Conservation (phyloP, 2,888 invertebrate genomes). For the Pecten maximus region DNA sequence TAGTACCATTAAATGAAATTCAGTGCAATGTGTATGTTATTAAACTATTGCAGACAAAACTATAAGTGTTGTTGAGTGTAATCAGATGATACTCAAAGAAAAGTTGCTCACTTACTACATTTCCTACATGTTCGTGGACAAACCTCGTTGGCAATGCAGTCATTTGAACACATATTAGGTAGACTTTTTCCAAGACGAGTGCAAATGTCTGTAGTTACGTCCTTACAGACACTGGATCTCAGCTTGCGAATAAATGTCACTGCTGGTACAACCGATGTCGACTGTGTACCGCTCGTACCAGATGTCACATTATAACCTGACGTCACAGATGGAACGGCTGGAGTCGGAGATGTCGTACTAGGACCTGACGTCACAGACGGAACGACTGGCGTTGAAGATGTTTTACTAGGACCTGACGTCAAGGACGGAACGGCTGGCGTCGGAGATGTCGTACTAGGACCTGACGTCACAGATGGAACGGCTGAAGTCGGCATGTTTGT, state of each 20-base stretch:
- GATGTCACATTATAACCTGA: background rate
- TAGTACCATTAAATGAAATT: too few relatives aligned
- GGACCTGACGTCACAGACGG: background rate
- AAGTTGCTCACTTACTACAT: background rate
- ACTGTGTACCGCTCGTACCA: too few relatives aligned
- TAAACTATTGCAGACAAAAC: too few relatives aligned
- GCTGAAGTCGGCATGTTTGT: background rate
- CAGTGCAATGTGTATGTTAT: too few relatives aligned
- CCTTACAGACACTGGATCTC: background rate
- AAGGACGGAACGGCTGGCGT: background rate
- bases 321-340: background rate
- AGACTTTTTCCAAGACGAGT: background rate
- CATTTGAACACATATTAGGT: background rate
- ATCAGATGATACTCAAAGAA: background rate
- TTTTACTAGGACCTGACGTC: background rate
- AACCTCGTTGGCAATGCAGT: background rate
- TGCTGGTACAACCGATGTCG: too few relatives aligned
- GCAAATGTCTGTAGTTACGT: background rate
- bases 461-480: background rate
- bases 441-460: background rate
- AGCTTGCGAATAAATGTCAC: too few relatives aligned
- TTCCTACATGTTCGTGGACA: background rate
- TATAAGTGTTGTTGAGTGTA: background rate
- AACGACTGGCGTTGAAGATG: background rate
- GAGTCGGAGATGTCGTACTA: background rate